Evolutionary conservation across 2,113 vertebrate species (phyloP), one percentile per base, ranked within the genome.

Genomic region (Trogon surrucura): DNA sequence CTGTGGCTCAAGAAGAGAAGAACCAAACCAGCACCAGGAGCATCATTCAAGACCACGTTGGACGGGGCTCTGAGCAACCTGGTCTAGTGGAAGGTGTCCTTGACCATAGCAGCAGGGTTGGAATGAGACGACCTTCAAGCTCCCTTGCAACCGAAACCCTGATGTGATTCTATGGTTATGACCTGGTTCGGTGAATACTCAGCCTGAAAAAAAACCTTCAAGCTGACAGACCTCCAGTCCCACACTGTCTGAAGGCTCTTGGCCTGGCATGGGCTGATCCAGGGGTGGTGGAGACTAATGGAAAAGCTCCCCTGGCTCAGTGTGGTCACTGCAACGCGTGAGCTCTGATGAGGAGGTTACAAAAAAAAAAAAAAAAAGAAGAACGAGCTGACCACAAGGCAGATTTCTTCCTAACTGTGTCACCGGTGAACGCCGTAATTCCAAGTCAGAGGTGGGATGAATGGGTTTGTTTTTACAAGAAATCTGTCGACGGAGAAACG

Each of bases 351-450:
- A 70, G 79, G 92, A 81, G 4, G 6, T 10, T 27, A 79, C 0
- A 0, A 89, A 36, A 60, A 62, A 71, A 56, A 74, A 41, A 41
- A 41, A 41, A 41, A 41, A 41, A 41, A 41, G 13, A 41, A 41
- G 57, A 81, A 48, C 17, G 47, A 75, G 26, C 38, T 89, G 74
- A 96, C 89, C 89, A 82, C 36, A 91, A 94, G 82, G 74, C 85
- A 83, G 88, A 96, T 94, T 95, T 96, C 93, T 96, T 95, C 89
- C 94, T 85, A 62, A 70, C 50, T 88, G 67, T 95, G 94, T 93
- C 95, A 95, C 34, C 22, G 56, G 67, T 51, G 47, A 85, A 57
- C 0, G 0, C 47, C 3, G 0, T 47, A 34, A 80, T 88, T 93
- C 87, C 72, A 16, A 70, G 62, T 25, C 2, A 1, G 91, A 92